Evolutionary conservation across 2,113 vertebrate species (phyloP).

Genomic region (Astur gentilis): DNA sequence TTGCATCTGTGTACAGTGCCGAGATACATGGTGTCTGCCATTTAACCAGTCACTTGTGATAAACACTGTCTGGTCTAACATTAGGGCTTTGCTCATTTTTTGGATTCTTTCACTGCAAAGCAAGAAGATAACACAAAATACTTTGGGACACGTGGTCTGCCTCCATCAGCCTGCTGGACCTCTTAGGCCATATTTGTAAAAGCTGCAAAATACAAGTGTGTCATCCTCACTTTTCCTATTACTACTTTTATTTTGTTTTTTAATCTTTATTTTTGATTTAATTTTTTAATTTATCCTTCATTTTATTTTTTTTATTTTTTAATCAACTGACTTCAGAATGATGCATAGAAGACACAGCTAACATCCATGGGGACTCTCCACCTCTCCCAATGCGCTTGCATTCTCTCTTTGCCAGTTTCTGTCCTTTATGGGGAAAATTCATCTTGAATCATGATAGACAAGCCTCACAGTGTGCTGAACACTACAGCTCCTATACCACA

Average conservation of each 20-base stretch:
- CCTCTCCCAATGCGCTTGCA: neutral
- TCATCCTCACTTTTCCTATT: neutral
- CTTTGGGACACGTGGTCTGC: neutral
- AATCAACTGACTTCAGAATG: neutral
- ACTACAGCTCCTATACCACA: neutral
- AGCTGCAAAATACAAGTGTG: neutral
- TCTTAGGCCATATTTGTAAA: neutral
- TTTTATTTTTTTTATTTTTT: neutral
- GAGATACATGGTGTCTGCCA: neutral
- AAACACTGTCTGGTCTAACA: rapidly evolving
- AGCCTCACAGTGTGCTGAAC: neutral
- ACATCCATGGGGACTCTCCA: neutral
- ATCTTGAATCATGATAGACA: neutral
- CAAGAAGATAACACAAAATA: neutral
- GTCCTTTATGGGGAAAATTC: neutral
- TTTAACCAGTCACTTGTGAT: neutral
- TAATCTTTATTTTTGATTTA: neutral
- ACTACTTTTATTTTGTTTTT: neutral
- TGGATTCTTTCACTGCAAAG: neutral
- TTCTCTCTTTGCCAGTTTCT: neutral
- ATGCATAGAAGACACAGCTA: neutral
- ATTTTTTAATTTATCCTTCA: neutral
- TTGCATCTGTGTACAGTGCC: neutral
- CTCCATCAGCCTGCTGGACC: neutral
- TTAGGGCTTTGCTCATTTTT: neutral